Evolutionary conservation across 2,113 vertebrate genomes (phyloP), one percentile per base, ranked within the genome.

Genomic region (Lasiurus cinereus): DNA sequence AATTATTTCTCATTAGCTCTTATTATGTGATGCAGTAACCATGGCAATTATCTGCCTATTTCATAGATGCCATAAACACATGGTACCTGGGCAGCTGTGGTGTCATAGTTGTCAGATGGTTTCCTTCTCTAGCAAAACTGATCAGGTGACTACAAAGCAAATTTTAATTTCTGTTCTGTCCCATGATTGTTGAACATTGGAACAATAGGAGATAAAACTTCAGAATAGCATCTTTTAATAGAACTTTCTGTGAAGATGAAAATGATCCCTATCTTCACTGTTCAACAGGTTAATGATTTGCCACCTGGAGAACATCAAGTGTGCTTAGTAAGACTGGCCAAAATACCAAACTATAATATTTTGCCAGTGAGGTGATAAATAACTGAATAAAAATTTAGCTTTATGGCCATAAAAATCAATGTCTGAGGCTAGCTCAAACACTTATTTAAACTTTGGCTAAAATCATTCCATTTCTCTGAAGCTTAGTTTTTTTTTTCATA

Each of bases 1-100:
- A 92, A 96, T 96, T 87, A 93, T 91, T 96, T 94, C 62, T 97
- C 66, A 97, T 97, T 96, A 88, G 94, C 90, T 97, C 77, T 88
- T 93, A 90, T 94, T 93, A 96, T 92, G 62, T 95, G 91, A 97
- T 93, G 93, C 88, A 91, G 96, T 97, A 96, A 97, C 95, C 70
- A 96, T 96, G 92, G 78, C 36, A 94, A 97, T 95, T 86, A 94
- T 92, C 86, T 88, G 88, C 90, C 85, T 96, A 9, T 95, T 94
- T 97, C 91, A 89, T 91, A 89, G 80, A 96, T 90, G 67, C 56
- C 85, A 9, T 76, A 78, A 93, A 67, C 82, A 87, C 73, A 90
- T 31, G 36, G 80, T 74, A 93, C 94, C 94, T 88, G 69, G 86
- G 50, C 93, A 92, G 39, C 64, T 92, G 76, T 83, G 82, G 48